A percentile compares a stretch with the other conserved stretches of the same genome.
These are phyloP conservation scores for Notiomystis cincta DNA, from an alignment of 2,113 vertebrate species.

Conservation along the genomic window DNA sequence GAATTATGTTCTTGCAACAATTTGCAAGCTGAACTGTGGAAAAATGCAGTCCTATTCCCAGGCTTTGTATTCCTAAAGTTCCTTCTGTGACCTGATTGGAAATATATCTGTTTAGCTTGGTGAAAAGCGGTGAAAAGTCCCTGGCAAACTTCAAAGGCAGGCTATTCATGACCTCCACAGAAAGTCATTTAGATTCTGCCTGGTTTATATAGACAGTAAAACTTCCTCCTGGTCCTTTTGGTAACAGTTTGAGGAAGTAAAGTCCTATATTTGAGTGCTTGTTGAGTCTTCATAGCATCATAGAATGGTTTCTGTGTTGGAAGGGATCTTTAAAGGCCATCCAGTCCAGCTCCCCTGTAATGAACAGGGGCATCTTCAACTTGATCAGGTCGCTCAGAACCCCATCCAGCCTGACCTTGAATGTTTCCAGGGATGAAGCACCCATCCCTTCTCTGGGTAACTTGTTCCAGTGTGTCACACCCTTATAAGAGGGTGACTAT, in stretches of 20 bases:
- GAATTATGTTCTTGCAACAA: neutral
- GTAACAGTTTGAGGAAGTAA: neutral
- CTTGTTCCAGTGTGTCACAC: neutral
- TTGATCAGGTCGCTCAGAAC: neutral
- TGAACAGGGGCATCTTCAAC: neutral
- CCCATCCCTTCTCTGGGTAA: neutral
- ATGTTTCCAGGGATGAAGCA: neutral
- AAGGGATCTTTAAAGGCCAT: neutral
- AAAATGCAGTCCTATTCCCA: neutral
- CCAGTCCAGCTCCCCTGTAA: neutral
- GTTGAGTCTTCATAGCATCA: neutral
- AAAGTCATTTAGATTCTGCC: neutral
- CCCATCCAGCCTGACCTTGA: neutral
- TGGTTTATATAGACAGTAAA: neutral
- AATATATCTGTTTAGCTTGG: neutral
- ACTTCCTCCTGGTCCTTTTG: neutral
- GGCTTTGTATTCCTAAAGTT: neutral
- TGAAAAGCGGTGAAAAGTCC: neutral
- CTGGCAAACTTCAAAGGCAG: neutral
- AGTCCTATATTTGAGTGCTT: neutral
- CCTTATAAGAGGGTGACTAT: neutral
- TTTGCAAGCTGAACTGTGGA: neutral
- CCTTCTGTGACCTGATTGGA: neutral
- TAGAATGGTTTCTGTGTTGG: neutral
- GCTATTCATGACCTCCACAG: neutral